Conservation (phyloP, 1,140 invertebrate genomes). For the Pentalonia nigronervosa region DNA sequence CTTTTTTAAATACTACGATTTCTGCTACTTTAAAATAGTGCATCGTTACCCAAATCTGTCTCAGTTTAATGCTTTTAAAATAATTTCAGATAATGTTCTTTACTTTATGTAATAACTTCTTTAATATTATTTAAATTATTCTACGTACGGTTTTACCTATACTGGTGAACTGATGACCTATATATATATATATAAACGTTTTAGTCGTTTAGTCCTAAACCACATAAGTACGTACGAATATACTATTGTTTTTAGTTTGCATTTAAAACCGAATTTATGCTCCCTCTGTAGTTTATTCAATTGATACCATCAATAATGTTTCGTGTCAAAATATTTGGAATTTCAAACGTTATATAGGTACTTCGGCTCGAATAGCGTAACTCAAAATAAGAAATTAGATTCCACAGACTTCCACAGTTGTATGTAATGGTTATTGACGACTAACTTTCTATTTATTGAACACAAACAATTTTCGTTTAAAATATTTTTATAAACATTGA, state of each 20-base stretch:
- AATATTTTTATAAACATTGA: not conserved
- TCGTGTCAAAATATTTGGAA: not conserved
- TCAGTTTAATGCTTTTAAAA: not conserved
- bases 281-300: not conserved
- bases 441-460: not conserved
- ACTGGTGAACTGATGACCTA: too few relatives aligned
- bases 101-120: not conserved
- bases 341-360: not conserved
- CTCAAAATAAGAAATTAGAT: not conserved
- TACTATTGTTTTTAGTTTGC: not conserved
- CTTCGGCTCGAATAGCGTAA: not conserved
- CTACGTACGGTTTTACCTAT: too few relatives aligned
- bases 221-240: too few relatives aligned
- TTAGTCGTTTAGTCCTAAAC: too few relatives aligned
- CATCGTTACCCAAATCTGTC: not conserved
- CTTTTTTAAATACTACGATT: not conserved
- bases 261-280: not conserved
- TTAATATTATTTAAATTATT: not conserved
- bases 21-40: not conserved
- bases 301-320: not conserved
- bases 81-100: not conserved
- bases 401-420: not conserved
- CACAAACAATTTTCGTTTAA: not conserved
- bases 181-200: too few relatives aligned
- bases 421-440: not conserved